Base-by-base conservation (phyloP, 2,113 vertebrate species). In the Opisthocomus hoazin region DNA sequence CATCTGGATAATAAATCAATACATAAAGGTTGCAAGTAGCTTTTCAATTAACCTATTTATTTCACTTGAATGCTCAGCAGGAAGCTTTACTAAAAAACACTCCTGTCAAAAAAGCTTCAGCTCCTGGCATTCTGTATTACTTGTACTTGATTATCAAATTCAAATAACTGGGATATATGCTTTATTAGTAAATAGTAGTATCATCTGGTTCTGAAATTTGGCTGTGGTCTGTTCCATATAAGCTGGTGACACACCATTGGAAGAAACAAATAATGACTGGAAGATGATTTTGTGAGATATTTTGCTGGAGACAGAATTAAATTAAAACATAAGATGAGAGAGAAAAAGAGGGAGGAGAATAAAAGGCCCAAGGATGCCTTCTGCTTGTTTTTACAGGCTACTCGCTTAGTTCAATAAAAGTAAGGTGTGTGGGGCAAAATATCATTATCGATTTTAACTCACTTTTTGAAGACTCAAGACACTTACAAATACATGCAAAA, bases 1-100 rank as follows among this genome's bases (percentile, higher is more conserved):
- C 70, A 91, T 63, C 77, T 93, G 73, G 48, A 26, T 39, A 89
- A 87, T 87, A 95, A 94, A 97, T 91, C 91, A 91, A 91, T 64
- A 79, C 30, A 91, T 45, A 94, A 87, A 84, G 21, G 39, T 32
- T 83, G 22, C 37, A 95, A 88, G 88, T 77, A 91, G 92, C 83
- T 95, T 70, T 81, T 90, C 71, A 90, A 93, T 78, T 41, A 95
- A 95, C 45, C 64, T 70, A 48, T 61, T 69, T 80, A 51, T 77
- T 94, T 84, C 76, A 78, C 39, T 92, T 71, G 32, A 89, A 83
- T 43, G 60, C 37, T 91, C 75, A 83, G 45, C 58, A 91, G 69
- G 39, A 90, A 95, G 48, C 51, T 78, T 86, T 41, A 48, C 76
- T 46, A 41, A 75, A 93, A 84, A 78, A n/a, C 34, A 23, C 19